Evolutionary conservation across 2,888 invertebrate species (phyloP).

Genomic region (Netelia inedita): DNA sequence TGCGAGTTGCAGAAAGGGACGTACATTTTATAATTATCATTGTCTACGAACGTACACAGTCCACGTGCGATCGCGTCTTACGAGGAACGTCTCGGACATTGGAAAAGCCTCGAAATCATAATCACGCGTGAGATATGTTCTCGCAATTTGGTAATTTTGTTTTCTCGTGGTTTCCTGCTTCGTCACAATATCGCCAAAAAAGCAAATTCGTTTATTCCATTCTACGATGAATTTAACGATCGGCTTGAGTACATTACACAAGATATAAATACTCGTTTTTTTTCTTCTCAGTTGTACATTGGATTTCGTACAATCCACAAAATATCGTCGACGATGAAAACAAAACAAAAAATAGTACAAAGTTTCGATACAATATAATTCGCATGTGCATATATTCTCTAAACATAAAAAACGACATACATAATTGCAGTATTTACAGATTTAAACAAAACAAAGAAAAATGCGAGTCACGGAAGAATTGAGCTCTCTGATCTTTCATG

Average conservation of each 20-base stretch:
- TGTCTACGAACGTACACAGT: slow-evolving; percentile 36
- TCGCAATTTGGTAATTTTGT: slow-evolving; percentile 30
- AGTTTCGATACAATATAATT: slow-evolving; percentile 53
- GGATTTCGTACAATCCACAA: slow-evolving; percentile 44
- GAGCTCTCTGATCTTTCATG: slow-evolving; percentile 52
- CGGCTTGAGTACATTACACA: slow-evolving; percentile 50
- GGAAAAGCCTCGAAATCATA: slow-evolving; percentile 41
- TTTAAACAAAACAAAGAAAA: slow-evolving; percentile 37
- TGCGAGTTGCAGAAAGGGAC: slow-evolving; percentile 51
- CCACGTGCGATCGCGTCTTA: slow-evolving; percentile 12
- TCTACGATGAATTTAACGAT: slow-evolving; percentile 53
- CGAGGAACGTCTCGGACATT: slow-evolving; percentile 8
- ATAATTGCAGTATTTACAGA: slow-evolving; percentile 59
- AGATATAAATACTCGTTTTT: slow-evolving; percentile 44
- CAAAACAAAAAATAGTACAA: slow-evolving; percentile 58
- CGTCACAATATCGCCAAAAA: slow-evolving; percentile 48
- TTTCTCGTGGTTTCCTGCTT: slow-evolving; percentile 7
- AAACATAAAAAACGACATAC: slow-evolving; percentile 53
- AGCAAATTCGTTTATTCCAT: slow-evolving; percentile 53
- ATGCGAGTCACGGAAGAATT: slow-evolving; percentile 51
- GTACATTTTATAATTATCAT: slow-evolving; percentile 51
- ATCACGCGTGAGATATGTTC: slow-evolving; percentile 54
- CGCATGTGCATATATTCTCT: slow-evolving; percentile 61
- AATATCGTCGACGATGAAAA: slow-evolving; percentile 49
- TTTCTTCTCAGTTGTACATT: slow-evolving; percentile 23